Conservation (phyloP, 2,888 invertebrate species). For the Campoplex capitator region DNA sequence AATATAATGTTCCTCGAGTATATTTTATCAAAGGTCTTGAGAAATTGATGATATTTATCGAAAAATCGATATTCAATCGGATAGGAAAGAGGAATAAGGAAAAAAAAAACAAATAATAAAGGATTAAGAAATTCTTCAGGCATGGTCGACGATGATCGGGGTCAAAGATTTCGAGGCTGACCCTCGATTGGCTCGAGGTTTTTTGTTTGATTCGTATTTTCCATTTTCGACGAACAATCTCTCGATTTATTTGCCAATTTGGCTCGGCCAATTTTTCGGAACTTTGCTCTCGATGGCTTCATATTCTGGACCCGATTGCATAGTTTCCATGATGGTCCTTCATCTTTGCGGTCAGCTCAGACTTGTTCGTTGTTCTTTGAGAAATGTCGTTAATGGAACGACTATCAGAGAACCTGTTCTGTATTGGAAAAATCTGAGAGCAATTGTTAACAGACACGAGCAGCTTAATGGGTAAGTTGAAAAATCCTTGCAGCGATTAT, state of each 20-base stretch:
- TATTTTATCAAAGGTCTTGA: conserved; percentile 38
- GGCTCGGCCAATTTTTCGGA: conserved; percentile 74
- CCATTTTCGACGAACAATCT: conserved; percentile 59
- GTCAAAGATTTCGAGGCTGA: conserved; percentile 22
- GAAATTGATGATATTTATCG: neutral
- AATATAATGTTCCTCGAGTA: conserved; percentile 50
- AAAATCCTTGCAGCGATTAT: neutral
- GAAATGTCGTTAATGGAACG: conserved; percentile 59
- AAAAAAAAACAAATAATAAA: neutral
- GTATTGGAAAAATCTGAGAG: conserved; percentile 46
- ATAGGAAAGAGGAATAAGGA: neutral
- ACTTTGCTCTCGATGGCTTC: conserved; percentile 72
- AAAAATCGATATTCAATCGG: conserved; percentile 17
- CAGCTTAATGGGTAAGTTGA: conserved; percentile 63
- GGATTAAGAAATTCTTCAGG: conserved; percentile 19
- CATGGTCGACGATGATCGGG: conserved; percentile 17
- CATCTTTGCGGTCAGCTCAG: conserved; percentile 77
- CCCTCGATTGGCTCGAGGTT: conserved; percentile 38
- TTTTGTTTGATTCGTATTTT: conserved; percentile 53
- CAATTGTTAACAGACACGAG: conserved; percentile 64
- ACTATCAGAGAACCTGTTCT: conserved; percentile 33
- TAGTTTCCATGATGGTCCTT: conserved; percentile 74
- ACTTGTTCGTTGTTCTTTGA: conserved; percentile 54
- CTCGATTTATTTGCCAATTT: conserved; percentile 74
- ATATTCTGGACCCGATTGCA: conserved; percentile 75